These are phyloP conservation scores for Eristalis tenax DNA, from an alignment of 2,888 invertebrate genomes.

Conservation along the genomic window DNA sequence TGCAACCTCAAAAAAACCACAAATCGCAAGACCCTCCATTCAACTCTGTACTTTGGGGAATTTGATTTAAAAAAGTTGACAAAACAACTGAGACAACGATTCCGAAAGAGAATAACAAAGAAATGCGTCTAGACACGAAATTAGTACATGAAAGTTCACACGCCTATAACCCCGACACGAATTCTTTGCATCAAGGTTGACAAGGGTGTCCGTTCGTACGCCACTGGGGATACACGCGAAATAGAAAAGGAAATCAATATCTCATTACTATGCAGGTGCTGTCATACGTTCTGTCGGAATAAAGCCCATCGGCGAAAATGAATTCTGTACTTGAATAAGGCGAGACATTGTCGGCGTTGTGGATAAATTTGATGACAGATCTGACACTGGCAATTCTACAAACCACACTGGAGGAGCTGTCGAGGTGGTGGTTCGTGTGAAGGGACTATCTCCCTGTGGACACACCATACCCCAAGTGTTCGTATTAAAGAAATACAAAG, in stretches of 20 bases:
- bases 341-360: not conserved
- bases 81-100: not conserved
- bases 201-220: not conserved
- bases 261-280: not conserved
- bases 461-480: no score
- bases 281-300: not conserved
- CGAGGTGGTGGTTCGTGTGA: not conserved
- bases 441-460: no score
- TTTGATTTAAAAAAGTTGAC: not conserved
- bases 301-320: not conserved
- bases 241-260: not conserved
- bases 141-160: not conserved
- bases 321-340: not conserved
- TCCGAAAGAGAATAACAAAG: not conserved
- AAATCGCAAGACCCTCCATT: no score
- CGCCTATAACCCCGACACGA: not conserved
- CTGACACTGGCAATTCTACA: not conserved
- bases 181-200: not conserved
- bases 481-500: no score
- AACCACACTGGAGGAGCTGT: not conserved
- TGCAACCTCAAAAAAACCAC: no score
- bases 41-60: not conserved
- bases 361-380: not conserved
- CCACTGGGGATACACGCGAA: not conserved
- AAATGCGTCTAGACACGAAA: not conserved